Conservation (phyloP, 2,888 invertebrate species). For the Dynastes hyllus region DNA sequence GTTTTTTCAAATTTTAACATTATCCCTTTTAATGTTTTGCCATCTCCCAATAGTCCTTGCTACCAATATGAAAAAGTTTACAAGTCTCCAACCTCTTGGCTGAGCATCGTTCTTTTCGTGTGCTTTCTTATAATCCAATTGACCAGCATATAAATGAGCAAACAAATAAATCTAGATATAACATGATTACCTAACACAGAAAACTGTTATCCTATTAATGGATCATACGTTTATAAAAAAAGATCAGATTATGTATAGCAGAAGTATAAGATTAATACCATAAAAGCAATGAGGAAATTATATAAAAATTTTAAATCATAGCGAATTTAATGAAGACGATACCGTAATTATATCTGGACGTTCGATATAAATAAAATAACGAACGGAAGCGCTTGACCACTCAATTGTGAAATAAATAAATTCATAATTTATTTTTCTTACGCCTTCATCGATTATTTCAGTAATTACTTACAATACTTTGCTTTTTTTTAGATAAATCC, state of each 20-base stretch:
- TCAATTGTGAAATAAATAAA: background rate
- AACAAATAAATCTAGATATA: no score
- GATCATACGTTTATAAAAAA: constrained; percentile 12
- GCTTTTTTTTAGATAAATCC: constrained; percentile 77
- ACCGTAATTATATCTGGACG: constrained; percentile 6
- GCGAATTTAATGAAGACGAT: constrained; percentile 11
- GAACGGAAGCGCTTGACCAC: background rate
- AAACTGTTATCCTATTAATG: no score
- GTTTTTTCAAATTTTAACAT: no score
- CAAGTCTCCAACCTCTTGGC: no score
- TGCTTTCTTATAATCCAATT: no score
- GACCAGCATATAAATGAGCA: no score
- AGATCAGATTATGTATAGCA: constrained; percentile 10
- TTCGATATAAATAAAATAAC: constrained; percentile 9
- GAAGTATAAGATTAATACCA: constrained; percentile 30
- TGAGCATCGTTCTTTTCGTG: no score
- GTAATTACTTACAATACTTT: constrained; percentile 15
- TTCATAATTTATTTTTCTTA: background rate
- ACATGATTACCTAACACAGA: no score
- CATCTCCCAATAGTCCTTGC: no score
- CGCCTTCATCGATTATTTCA: background rate
- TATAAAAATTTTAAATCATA: background rate
- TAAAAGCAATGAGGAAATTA: constrained; percentile 10
- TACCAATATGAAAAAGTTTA: no score
- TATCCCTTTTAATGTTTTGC: no score